These are phyloP conservation scores for Pristionchus mayeri DNA, from an alignment of 2,888 invertebrate species.

Conservation along the genomic window DNA sequence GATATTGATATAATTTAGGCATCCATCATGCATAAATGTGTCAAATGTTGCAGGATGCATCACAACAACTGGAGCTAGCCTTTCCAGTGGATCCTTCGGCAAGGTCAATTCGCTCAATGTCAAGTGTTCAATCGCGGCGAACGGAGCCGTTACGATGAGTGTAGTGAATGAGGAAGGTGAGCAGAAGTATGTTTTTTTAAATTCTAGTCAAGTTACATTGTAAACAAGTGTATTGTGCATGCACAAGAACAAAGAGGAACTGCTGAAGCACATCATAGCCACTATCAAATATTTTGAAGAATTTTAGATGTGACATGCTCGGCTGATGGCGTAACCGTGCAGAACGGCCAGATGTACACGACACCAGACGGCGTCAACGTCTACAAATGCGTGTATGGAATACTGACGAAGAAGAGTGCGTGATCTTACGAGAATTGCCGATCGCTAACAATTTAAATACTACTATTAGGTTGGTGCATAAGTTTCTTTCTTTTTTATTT, in stretches of 20 bases:
- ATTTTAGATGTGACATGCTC: conserved; percentile 30
- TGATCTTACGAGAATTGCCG: background rate
- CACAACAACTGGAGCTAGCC: background rate
- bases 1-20: too few relatives aligned
- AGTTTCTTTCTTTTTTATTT: too few relatives aligned
- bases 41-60: background rate
- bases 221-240: too few relatives aligned
- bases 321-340: background rate
- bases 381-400: conserved; percentile 24
- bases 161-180: background rate
- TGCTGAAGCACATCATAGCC: too few relatives aligned
- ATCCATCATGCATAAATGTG: too few relatives aligned
- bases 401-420: background rate
- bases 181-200: too few relatives aligned
- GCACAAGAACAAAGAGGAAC: too few relatives aligned
- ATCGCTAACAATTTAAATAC: too few relatives aligned
- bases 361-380: background rate
- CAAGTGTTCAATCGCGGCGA: background rate
- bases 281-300: too few relatives aligned
- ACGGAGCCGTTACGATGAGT: conserved; percentile 29
- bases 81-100: background rate
- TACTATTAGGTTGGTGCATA: too few relatives aligned
- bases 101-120: background rate
- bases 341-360: background rate
- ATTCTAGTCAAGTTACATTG: too few relatives aligned